phyloP scores from a whole-genome alignment of 2,888 invertebrate species.

The Pseudanteris insignis region DNA sequence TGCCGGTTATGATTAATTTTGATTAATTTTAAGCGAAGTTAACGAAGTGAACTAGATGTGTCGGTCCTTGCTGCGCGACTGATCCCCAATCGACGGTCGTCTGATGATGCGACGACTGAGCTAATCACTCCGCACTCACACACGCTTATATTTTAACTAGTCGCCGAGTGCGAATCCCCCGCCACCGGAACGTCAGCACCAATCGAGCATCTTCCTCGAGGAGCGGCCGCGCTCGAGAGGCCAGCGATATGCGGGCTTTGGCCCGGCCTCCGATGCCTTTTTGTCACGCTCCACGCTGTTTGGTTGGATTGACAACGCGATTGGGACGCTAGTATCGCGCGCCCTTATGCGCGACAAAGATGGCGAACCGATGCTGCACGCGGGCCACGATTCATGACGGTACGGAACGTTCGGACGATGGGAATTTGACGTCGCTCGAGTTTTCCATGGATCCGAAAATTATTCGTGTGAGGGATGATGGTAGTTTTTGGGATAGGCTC shows the following conservation, averaged over 20 bases:
- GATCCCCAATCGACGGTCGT: slow-evolving; percentile 51
- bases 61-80: slow-evolving; percentile 58
- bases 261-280: slow-evolving; percentile 46
- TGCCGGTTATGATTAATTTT: slow-evolving; percentile 65
- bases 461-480: neutral
- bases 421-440: neutral
- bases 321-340: slow-evolving; percentile 2
- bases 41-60: slow-evolving; percentile 60
- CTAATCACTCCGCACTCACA: slow-evolving; percentile 63
- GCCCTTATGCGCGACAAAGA: slow-evolving; percentile 7
- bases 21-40: slow-evolving; percentile 63
- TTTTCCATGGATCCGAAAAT: slow-evolving; percentile 7
- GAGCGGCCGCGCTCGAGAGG: slow-evolving; percentile 38
- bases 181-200: slow-evolving; percentile 55
- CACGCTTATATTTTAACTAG: slow-evolving; percentile 64
- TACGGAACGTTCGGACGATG: slow-evolving; percentile 9
- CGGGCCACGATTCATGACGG: slow-evolving; percentile 10
- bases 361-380: slow-evolving; percentile 3
- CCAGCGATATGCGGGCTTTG: slow-evolving; percentile 54
- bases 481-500: no score
- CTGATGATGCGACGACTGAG: slow-evolving; percentile 59
- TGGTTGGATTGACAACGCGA: slow-evolving; percentile 23
- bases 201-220: slow-evolving; percentile 52
- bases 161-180: slow-evolving; percentile 53
- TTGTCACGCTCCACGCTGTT: slow-evolving; percentile 8